A percentile compares a stretch with the other conserved stretches of the same genome.
These are phyloP conservation scores for Hippoglossus hippoglossus DNA, from an alignment of 2,797 vertebrate genomes.

Conservation along the genomic window DNA sequence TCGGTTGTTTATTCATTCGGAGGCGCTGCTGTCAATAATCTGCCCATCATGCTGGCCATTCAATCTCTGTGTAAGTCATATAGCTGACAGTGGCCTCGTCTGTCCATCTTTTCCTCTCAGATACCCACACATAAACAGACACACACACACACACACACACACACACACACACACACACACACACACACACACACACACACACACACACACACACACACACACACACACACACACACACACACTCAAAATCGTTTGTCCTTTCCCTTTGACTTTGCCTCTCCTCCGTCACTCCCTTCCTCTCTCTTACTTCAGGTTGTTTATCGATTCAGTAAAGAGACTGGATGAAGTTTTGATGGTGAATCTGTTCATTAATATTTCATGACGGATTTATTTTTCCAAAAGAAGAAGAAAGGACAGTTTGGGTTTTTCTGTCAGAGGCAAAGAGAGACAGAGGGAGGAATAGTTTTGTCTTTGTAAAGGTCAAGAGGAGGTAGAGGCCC, in stretches of 20 bases:
- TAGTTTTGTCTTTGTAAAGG: constrained; percentile 17
- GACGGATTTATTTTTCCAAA: constrained; percentile 55
- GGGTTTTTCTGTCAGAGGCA: constrained; percentile 28
- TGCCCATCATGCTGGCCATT: constrained; percentile 30
- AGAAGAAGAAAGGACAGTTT: constrained; percentile 52
- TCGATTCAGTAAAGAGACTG: constrained; percentile 49
- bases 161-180: neutral
- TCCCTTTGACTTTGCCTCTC: constrained; percentile 30
- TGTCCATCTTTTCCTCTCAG: constrained; percentile 6
- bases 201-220: neutral
- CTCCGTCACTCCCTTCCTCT: constrained; percentile 16
- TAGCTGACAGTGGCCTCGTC: constrained; percentile 30
- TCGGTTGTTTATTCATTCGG: constrained; percentile 44
- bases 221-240: neutral
- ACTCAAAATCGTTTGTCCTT: constrained; percentile 25
- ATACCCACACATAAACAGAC: neutral
- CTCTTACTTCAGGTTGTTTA: constrained; percentile 41
- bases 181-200: neutral
- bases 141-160: neutral
- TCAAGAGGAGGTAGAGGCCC: constrained; percentile 34
- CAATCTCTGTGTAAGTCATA: constrained; percentile 36
- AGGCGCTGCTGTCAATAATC: constrained; percentile 33
- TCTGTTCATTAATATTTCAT: constrained; percentile 78
- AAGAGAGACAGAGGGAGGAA: neutral
- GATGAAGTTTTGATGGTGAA: constrained; percentile 53